Conservation (phyloP, 2,797 vertebrate genomes). For the Heteromormyrus szaboi region DNA sequence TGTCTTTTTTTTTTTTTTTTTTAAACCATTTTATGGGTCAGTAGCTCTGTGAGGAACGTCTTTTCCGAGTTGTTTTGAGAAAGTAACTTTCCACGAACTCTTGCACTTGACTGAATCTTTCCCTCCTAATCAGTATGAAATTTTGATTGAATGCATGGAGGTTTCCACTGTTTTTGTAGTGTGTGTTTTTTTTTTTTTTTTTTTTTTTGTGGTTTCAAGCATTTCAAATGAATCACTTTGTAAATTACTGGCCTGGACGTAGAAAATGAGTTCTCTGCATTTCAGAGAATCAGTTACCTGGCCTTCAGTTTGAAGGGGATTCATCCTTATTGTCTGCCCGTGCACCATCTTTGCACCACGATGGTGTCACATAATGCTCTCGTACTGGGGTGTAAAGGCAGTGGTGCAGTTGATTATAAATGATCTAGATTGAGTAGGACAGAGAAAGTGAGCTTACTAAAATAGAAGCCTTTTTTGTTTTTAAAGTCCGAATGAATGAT, state of each 20-base stretch:
- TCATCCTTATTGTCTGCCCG: neutral
- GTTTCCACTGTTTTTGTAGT: neutral
- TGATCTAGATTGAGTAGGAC: neutral
- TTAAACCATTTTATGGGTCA: neutral
- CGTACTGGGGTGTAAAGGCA: neutral
- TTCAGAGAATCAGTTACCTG: neutral
- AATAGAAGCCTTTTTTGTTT: neutral
- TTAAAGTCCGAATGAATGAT: neutral
- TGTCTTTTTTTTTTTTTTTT: conserved; percentile 31
- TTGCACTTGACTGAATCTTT: neutral
- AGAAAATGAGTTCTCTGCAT: neutral
- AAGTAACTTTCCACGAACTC: neutral
- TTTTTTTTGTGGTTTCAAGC: neutral
- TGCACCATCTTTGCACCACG: neutral
- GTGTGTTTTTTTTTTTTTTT: neutral
- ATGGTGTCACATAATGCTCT: neutral
- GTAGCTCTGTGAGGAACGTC: neutral
- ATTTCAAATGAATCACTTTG: neutral
- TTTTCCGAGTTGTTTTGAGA: neutral
- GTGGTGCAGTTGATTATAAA: neutral
- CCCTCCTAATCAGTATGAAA: neutral
- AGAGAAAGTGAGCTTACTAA: neutral
- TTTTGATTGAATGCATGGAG: neutral
- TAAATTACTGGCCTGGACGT: neutral
- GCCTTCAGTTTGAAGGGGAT: neutral